These are phyloP conservation scores for Morus bassanus DNA, from an alignment of 2,797 vertebrate species.

Conservation along the genomic window DNA sequence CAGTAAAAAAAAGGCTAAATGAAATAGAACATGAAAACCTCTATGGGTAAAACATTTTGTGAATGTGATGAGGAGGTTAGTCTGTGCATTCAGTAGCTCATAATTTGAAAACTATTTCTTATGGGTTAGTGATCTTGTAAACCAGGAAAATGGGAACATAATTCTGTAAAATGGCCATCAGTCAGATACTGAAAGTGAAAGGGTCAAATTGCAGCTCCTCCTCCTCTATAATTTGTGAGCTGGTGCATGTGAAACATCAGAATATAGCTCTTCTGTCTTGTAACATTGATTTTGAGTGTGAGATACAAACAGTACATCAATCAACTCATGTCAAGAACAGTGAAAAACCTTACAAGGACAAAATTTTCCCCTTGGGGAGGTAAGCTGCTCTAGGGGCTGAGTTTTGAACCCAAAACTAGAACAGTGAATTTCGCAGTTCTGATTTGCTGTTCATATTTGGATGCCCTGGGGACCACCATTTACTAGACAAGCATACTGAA, in stretches of 20 bases:
- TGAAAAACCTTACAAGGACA: slow-evolving; percentile 2
- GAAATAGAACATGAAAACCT: background rate
- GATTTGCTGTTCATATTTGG: background rate
- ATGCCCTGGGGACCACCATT: background rate
- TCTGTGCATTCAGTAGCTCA: slow-evolving; percentile 34
- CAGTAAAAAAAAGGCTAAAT: background rate
- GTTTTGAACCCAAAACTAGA: background rate
- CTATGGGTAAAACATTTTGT: background rate
- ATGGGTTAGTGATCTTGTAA: slow-evolving; percentile 60
- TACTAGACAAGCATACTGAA: background rate
- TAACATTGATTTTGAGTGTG: slow-evolving; percentile 21
- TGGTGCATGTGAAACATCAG: background rate
- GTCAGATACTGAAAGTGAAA: slow-evolving; percentile 65
- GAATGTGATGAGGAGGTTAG: slow-evolving; percentile 29
- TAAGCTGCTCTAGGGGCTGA: background rate
- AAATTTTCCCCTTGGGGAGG: background rate
- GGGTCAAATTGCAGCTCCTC: slow-evolving; percentile 51
- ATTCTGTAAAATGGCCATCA: slow-evolving; percentile 17
- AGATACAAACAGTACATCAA: slow-evolving; percentile 6
- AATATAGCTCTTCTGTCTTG: slow-evolving; percentile 1
- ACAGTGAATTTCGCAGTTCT: background rate
- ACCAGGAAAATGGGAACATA: slow-evolving; percentile 31
- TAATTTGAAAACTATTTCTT: slow-evolving; percentile 55
- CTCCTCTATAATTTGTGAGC: background rate
- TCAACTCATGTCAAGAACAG: background rate